Conservation (phyloP, 2,888 invertebrate genomes). For the Tillus elongatus region DNA sequence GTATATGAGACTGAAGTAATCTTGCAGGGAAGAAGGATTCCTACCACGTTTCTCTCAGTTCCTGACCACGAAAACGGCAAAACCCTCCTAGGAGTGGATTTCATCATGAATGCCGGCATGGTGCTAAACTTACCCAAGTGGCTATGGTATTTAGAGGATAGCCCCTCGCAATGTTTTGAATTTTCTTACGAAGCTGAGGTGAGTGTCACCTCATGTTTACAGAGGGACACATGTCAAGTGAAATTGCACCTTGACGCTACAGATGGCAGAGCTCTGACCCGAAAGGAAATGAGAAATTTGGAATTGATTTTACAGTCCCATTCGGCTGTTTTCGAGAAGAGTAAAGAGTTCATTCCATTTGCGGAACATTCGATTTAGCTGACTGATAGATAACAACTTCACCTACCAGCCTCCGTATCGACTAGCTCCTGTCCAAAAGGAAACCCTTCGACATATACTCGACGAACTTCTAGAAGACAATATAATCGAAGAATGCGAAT, state of each 20-base stretch:
- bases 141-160: constrained; percentile 6
- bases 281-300: too few relatives aligned
- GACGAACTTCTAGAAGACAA: too few relatives aligned
- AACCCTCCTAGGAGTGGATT: constrained; percentile 11
- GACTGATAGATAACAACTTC: background rate
- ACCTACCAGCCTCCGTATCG: constrained; percentile 9
- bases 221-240: too few relatives aligned
- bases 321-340: constrained; percentile 7
- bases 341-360: constrained; percentile 5
- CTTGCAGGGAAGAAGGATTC: constrained; percentile 2
- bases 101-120: constrained; percentile 7
- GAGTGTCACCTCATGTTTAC: too few relatives aligned
- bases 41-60: constrained; percentile 6
- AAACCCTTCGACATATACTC: too few relatives aligned
- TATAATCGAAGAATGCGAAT: too few relatives aligned
- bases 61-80: constrained; percentile 6
- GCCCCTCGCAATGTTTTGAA: background rate
- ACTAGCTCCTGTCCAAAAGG: too few relatives aligned
- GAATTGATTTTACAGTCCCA: too few relatives aligned
- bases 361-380: constrained; percentile 11
- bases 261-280: too few relatives aligned
- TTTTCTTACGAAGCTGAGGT: too few relatives aligned
- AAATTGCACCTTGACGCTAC: too few relatives aligned
- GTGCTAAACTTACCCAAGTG: constrained; percentile 4
- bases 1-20: background rate